phyloP scores from a whole-genome alignment of 1,140 invertebrate genomes.

The Drosophila sp. region DNA sequence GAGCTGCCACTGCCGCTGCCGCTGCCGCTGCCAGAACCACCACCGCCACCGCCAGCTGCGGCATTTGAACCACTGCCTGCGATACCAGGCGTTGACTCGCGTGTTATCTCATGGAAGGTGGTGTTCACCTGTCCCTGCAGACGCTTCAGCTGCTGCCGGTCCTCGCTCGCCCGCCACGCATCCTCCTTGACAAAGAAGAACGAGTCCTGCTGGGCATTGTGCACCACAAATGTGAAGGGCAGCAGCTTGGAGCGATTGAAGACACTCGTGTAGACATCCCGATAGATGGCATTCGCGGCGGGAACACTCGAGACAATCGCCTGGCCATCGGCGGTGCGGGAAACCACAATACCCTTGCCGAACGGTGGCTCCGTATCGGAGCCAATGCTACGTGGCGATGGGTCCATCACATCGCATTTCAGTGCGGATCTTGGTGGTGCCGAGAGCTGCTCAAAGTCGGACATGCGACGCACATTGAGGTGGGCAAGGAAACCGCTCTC shows the following conservation, averaged over 20 bases:
- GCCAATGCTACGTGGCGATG: slow-evolving; percentile 89
- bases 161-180: slow-evolving; percentile 93
- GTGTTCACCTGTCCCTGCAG: slow-evolving; percentile 96
- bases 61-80: not conserved
- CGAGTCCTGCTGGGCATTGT: slow-evolving; percentile 94
- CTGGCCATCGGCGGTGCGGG: slow-evolving; percentile 90
- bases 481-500: slow-evolving; percentile 93
- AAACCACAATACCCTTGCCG: slow-evolving; percentile 95
- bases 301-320: slow-evolving; percentile 94
- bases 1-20: too few relatives aligned
- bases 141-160: slow-evolving; percentile 94
- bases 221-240: slow-evolving; percentile 94
- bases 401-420: slow-evolving; percentile 90
- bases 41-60: not conserved
- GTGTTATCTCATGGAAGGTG: slow-evolving; percentile 93
- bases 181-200: slow-evolving; percentile 98
- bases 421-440: slow-evolving; percentile 90
- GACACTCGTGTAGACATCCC: slow-evolving; percentile 96
- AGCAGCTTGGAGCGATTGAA: slow-evolving; percentile 96
- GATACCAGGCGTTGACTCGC: slow-evolving; percentile 85
- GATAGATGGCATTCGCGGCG: slow-evolving; percentile 93
- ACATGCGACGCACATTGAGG: slow-evolving; percentile 90
- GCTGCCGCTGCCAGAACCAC: too few relatives aligned
- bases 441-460: slow-evolving; percentile 89
- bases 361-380: slow-evolving; percentile 93